These are phyloP conservation scores for Myotis yumanensis DNA, from an alignment of 2,113 vertebrate genomes.

Conservation along the genomic window DNA sequence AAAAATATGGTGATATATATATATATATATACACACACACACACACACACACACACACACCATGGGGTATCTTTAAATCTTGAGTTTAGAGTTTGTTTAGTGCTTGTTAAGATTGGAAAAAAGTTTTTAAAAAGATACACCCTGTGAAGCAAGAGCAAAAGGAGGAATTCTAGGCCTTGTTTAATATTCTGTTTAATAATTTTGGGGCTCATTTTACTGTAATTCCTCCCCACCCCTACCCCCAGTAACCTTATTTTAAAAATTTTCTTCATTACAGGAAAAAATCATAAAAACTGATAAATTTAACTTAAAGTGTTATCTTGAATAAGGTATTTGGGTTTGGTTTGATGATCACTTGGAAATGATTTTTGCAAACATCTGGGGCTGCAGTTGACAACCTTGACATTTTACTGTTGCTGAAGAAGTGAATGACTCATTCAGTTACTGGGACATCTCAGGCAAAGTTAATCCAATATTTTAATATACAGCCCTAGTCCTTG, in stretches of 20 bases:
- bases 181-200: background rate
- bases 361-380: conserved; percentile 65
- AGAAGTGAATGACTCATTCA: conserved; percentile 59
- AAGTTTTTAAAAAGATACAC: background rate
- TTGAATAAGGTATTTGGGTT: conserved; percentile 46
- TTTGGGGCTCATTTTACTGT: background rate
- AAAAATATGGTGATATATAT: background rate
- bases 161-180: background rate
- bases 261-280: conserved; percentile 43
- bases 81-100: background rate
- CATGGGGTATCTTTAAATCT: background rate
- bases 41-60: too few relatives aligned
- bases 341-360: conserved; percentile 23
- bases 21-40: too few relatives aligned
- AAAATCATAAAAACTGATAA: conserved; percentile 9
- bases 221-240: background rate
- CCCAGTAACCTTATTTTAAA: background rate
- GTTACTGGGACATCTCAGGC: conserved; percentile 51
- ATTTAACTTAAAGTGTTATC: conserved; percentile 19
- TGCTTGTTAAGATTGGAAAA: conserved; percentile 6
- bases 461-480: conserved; percentile 50
- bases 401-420: conserved; percentile 69
- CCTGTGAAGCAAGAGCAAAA: background rate
- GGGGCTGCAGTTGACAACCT: conserved; percentile 58
- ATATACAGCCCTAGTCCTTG: background rate